phyloP scores from a whole-genome alignment of 2,113 vertebrate species.

The Rhynchomys soricoides region DNA sequence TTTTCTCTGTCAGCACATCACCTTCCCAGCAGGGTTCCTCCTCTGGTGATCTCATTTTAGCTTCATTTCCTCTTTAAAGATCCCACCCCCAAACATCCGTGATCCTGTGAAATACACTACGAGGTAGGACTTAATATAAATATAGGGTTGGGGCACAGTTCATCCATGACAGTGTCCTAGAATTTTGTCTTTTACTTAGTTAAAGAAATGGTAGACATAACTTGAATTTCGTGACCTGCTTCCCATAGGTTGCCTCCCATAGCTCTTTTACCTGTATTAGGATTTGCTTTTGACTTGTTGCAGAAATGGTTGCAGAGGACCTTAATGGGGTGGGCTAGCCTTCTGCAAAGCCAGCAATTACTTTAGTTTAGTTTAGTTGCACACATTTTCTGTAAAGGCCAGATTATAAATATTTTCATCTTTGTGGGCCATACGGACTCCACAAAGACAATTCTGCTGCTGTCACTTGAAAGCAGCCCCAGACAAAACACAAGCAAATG shows the following conservation, averaged over 20 bases:
- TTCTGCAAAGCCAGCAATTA: background rate
- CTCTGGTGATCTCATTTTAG: background rate
- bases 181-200: background rate
- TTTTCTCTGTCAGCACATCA: background rate
- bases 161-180: background rate
- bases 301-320: background rate
- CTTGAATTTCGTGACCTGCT: background rate
- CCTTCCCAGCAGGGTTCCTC: background rate
- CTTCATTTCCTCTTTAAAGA: background rate
- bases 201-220: background rate
- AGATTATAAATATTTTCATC: slow-evolving; percentile 16
- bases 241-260: too few species aligned
- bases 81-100: background rate
- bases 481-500: background rate
- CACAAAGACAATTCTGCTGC: background rate
- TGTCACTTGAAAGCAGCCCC: background rate
- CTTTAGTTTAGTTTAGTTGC: background rate
- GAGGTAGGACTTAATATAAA: background rate
- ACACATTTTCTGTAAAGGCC: slow-evolving; percentile 2
- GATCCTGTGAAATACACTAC: background rate
- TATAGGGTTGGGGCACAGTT: background rate
- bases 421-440: background rate
- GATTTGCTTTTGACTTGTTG: background rate
- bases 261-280: background rate
- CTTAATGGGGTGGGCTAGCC: background rate